Evolutionary conservation across 2,113 vertebrate genomes (phyloP).

Genomic region (Mus pahari): DNA sequence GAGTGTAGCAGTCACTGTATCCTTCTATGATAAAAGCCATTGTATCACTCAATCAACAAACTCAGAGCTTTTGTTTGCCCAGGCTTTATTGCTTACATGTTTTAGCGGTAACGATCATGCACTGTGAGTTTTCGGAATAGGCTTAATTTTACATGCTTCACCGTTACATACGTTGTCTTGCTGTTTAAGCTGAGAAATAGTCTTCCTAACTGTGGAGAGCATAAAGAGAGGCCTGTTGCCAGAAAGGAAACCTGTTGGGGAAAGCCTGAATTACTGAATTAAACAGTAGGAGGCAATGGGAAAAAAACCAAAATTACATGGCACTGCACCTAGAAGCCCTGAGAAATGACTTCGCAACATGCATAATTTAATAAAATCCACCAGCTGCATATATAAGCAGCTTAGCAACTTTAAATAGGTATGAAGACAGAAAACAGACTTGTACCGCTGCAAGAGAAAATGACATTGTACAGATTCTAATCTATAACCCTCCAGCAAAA

Average conservation of each 20-base stretch:
- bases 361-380: not conserved
- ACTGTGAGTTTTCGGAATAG: slow-evolving; percentile 16
- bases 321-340: not conserved
- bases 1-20: not conserved
- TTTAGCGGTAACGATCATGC: not conserved
- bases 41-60: not conserved
- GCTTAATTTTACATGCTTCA: slow-evolving; percentile 23
- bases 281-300: not conserved
- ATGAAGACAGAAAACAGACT: slow-evolving; percentile 11
- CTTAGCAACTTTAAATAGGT: not conserved
- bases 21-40: not conserved
- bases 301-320: slow-evolving; percentile 10
- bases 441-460: slow-evolving; percentile 13
- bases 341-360: not conserved
- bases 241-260: not conserved
- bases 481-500: not conserved
- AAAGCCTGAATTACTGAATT: slow-evolving; percentile 26
- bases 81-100: not conserved
- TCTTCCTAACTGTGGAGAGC: not conserved
- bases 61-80: not conserved
- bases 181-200: slow-evolving; percentile 19
- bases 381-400: not conserved
- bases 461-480: not conserved
- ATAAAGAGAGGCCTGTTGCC: not conserved
- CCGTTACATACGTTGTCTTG: not conserved